A percentile compares a stretch with the other conserved stretches of the same genome.
Evolutionary conservation across 2,113 vertebrate genomes (phyloP).

Genomic region (Smithornis capensis): DNA sequence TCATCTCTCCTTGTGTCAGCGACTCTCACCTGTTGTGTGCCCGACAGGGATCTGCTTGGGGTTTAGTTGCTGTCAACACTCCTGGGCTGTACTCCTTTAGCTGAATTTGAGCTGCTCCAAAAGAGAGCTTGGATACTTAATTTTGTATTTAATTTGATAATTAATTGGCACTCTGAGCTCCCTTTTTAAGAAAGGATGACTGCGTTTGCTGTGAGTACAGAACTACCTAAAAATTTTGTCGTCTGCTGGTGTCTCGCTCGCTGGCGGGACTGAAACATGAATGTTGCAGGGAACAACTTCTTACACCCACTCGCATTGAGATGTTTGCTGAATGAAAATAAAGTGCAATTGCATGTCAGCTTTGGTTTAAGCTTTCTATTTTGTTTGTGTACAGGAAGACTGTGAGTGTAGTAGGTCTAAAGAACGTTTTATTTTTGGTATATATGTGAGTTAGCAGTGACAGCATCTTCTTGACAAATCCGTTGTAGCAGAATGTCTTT

Average conservation of each 20-base stretch:
- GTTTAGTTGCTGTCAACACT: neutral
- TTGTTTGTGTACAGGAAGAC: neutral
- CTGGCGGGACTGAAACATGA: neutral
- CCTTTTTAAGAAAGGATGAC: neutral
- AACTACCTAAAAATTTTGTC: neutral
- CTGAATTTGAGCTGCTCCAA: neutral
- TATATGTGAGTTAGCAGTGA: neutral
- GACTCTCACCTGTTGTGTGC: conserved; percentile 17
- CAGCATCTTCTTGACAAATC: neutral
- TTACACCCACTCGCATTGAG: neutral
- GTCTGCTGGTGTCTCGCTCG: fast-evolving
- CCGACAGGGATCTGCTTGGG: neutral
- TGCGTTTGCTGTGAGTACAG: neutral
- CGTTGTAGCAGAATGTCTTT: neutral
- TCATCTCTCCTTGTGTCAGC: neutral
- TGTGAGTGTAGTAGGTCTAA: neutral
- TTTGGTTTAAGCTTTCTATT: neutral
- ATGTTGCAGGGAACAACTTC: neutral
- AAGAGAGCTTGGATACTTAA: neutral
- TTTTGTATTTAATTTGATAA: neutral
- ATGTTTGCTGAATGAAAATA: neutral
- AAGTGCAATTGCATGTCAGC: neutral
- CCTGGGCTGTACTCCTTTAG: neutral
- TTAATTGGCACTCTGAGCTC: neutral
- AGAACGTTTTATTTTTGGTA: neutral